phyloP scores from a whole-genome alignment of 1,140 invertebrate genomes.

The Caenorhabditis latens region DNA sequence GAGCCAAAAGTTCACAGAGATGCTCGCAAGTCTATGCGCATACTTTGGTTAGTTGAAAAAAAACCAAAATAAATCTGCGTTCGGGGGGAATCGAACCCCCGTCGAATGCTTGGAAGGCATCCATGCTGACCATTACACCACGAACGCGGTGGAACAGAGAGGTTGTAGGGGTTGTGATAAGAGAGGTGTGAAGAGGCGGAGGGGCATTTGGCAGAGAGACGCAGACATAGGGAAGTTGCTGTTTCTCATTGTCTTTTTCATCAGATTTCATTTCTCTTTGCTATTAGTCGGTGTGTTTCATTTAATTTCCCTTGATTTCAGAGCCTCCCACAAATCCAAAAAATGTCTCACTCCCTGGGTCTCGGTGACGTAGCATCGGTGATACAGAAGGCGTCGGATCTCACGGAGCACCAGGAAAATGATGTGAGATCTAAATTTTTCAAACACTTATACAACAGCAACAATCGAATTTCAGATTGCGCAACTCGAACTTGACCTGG shows the following conservation, averaged over 20 bases:
- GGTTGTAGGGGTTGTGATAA: no score
- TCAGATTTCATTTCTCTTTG: no score
- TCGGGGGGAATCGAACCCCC: slow-evolving; percentile 55
- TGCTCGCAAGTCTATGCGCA: slow-evolving; percentile 17
- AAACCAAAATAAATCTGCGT: slow-evolving; percentile 14
- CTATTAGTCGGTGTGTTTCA: no score
- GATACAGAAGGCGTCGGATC: slow-evolving; percentile 14
- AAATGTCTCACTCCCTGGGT: slow-evolving; percentile 22
- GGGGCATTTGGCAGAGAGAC: no score
- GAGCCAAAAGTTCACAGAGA: not conserved
- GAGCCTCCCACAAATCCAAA: slow-evolving; percentile 44
- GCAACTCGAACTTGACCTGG: slow-evolving; percentile 18
- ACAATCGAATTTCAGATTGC: not conserved
- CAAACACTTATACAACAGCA: not conserved
- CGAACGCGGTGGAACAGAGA: not conserved
- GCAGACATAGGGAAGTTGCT: no score
- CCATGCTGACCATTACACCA: slow-evolving; percentile 57
- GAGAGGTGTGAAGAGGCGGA: no score
- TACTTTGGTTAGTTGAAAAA: slow-evolving; percentile 27
- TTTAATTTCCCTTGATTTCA: not conserved
- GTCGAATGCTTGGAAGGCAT: slow-evolving; percentile 58
- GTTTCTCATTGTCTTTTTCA: no score
- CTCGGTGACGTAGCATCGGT: slow-evolving; percentile 25
- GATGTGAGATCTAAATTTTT: slow-evolving; percentile 34
- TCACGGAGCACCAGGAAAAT: slow-evolving; percentile 10